Evolutionary conservation across 2,888 invertebrate species (phyloP).

Genomic region (Callyntrura sp.): DNA sequence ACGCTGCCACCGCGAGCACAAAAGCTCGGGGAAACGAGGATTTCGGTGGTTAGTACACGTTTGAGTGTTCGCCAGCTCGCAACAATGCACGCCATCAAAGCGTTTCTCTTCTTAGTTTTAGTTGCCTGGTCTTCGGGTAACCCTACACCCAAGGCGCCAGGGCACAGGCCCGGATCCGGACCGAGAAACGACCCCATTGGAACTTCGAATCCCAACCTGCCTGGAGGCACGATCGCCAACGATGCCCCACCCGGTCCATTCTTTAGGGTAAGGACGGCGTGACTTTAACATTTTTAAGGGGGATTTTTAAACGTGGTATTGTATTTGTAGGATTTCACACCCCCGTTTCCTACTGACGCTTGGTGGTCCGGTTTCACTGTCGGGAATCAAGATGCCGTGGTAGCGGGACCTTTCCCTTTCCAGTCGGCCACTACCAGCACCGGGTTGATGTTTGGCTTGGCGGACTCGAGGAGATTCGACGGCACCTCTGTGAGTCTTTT

Average conservation of each 20-base stretch:
- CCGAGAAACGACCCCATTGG: conserved; percentile 78
- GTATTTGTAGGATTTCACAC: conserved; percentile 76
- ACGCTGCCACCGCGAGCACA: too few relatives aligned
- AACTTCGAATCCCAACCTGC: conserved; percentile 75
- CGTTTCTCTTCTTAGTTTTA: too few relatives aligned
- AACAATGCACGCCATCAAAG: not conserved
- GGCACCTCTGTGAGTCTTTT: conserved; percentile 79
- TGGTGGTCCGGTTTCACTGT: conserved; percentile 82
- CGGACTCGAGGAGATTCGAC: conserved; percentile 77
- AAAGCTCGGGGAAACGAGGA: too few relatives aligned
- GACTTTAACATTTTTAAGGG: too few relatives aligned
- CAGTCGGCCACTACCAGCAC: conserved; percentile 69
- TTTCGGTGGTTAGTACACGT: too few relatives aligned
- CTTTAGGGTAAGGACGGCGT: too few relatives aligned
- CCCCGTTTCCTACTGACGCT: conserved; percentile 81
- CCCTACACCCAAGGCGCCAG: not conserved
- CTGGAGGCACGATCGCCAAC: conserved; percentile 78
- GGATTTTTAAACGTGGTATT: too few relatives aligned
- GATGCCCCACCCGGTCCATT: conserved; percentile 81
- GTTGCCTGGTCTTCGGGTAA: too few relatives aligned
- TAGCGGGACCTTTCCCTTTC: conserved; percentile 82
- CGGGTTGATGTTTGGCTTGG: conserved; percentile 77
- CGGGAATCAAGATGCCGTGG: conserved; percentile 71
- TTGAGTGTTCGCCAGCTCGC: too few relatives aligned
- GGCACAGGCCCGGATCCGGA: conserved; percentile 52